Evolutionary conservation across 2,888 invertebrate species (phyloP).

Genomic region (Alloplasta piceator): DNA sequence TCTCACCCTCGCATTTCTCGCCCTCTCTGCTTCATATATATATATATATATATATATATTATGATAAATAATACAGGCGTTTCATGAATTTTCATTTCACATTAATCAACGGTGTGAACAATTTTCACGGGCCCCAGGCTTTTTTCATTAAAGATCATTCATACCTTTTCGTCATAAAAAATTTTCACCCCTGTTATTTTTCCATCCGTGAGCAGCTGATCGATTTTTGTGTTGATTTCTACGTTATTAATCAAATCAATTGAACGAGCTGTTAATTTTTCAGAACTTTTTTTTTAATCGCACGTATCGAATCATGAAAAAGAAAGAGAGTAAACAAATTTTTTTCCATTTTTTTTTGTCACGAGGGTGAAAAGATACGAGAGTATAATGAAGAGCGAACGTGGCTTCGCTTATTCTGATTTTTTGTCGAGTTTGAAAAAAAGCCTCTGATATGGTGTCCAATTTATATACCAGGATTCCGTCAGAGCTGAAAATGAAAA

Average conservation of each 20-base stretch:
- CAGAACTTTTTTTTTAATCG: not conserved
- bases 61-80: not conserved
- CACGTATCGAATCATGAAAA: not conserved
- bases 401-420: too few species aligned
- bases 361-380: too few species aligned
- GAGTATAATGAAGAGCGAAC: too few species aligned
- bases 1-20: not conserved
- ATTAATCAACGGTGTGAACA: constrained; percentile 27
- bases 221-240: not conserved
- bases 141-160: constrained; percentile 14
- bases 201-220: not conserved
- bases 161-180: not conserved
- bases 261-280: constrained; percentile 9
- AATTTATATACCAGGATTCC: too few species aligned
- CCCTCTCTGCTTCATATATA: not conserved
- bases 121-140: not conserved
- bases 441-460: too few species aligned
- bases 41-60: too few species aligned
- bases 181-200: not conserved
- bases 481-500: too few species aligned
- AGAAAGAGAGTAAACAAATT: not conserved
- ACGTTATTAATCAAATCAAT: not conserved
- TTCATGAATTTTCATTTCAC: constrained; percentile 13
- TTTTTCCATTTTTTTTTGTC: not conserved
- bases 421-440: too few species aligned